Conservation (phyloP, 2,888 invertebrate genomes). For the Unio pictorum region DNA sequence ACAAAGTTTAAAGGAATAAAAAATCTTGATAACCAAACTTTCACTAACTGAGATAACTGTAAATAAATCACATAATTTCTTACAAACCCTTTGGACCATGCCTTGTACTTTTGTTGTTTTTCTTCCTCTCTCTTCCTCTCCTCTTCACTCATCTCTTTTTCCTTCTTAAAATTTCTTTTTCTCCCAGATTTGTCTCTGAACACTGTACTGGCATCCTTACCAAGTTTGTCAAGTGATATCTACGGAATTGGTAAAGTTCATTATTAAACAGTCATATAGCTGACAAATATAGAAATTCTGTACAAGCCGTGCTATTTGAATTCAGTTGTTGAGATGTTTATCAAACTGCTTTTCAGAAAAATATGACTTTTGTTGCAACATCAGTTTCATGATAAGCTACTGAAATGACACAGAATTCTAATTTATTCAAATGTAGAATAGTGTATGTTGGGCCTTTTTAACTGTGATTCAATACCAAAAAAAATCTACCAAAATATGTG, state of each 20-base stretch:
- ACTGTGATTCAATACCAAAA: no score
- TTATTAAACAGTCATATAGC: neutral
- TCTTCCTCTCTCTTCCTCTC: slow-evolving; percentile 77
- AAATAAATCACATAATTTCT: slow-evolving; percentile 6
- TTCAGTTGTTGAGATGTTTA: no score
- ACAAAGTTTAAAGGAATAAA: no score
- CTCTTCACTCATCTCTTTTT: slow-evolving; percentile 78
- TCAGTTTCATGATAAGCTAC: no score
- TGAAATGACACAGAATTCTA: no score
- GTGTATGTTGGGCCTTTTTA: no score
- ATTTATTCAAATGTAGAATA: no score
- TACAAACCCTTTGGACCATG: slow-evolving; percentile 69
- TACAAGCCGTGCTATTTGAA: neutral
- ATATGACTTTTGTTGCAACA: no score
- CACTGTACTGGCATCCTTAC: slow-evolving; percentile 81
- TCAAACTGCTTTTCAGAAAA: neutral
- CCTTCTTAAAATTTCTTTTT: slow-evolving; percentile 81
- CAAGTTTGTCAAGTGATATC: slow-evolving; percentile 83
- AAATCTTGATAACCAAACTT: no score
- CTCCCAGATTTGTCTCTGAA: slow-evolving; percentile 80
- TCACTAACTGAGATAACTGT: neutral
- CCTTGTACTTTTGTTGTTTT: slow-evolving; percentile 58
- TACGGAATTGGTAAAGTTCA: slow-evolving; percentile 52
- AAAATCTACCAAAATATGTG: no score
- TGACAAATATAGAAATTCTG: neutral